Evolutionary conservation across 2,797 vertebrate genomes (phyloP), one percentile per base, ranked within the genome.

Genomic region (Brachymystax lenok): DNA sequence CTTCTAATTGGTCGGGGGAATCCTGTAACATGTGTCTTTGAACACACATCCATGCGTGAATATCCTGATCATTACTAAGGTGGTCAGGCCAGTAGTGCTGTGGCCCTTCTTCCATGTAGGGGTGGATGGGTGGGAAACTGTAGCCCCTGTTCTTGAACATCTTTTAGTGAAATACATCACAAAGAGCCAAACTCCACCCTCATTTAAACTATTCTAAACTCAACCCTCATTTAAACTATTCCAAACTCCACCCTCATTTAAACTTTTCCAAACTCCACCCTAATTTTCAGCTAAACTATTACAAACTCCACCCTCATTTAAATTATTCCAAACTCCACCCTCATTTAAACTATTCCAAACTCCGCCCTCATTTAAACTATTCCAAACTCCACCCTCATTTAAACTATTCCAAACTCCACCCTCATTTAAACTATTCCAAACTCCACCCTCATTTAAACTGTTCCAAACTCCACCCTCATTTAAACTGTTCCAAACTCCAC

Each of bases 1-100:
- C 82, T 77, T 83, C 81, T 90, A 74, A 91, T 84, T 88, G 83
- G 74, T 81, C 80, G 70, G 83, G 78, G 78, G 84, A 86, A 88
- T 80, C 71, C 16, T 75, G 63, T 28, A 66, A 30, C 52, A 54
- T 54, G 78, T 76, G 72, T 84, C 68, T 77, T 19, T 21, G 56
- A 59, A 21, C 19, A 59, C n/a, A 59, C 6, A 52, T 13, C 10
- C 50, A 59, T 6, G 1, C 7, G 1, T 35, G 33, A 5, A 35
- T 6, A 35, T 14, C 72, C 64, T 7, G 14, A 73, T 81, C 80
- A 81, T 82, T 85, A 84, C 82, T 33, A 73, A 73, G 75, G 73
- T 79, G 24, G 17, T 74, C 27, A 61, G n/a, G 24, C 59, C 59
- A 74, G 46, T 67, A 77, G 70, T 82, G 79, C 78, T 64, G 51